Evolutionary conservation across 1,140 invertebrate genomes (phyloP).

Genomic region (Formica exsecta): DNA sequence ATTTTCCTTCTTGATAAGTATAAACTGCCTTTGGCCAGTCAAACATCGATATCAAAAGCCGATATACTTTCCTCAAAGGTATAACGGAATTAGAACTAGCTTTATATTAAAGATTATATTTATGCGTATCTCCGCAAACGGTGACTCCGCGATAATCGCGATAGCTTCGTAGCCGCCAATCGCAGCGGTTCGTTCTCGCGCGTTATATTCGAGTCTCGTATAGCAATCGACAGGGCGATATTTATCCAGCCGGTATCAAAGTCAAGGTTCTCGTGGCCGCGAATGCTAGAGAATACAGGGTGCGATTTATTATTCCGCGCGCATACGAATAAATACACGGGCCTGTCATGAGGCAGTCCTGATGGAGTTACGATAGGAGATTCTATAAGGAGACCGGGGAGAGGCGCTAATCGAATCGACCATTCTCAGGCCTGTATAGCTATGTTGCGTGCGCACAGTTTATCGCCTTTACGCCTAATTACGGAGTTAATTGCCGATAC

Average conservation of each 20-base stretch:
- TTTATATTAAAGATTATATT: slow-evolving; percentile 34
- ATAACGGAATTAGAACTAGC: slow-evolving; percentile 3
- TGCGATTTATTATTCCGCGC: slow-evolving; percentile 65
- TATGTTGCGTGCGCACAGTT: slow-evolving; percentile 16
- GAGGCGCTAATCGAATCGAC: slow-evolving; percentile 63
- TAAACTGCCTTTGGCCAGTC: neutral
- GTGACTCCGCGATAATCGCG: slow-evolving; percentile 32
- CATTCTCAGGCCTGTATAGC: neutral
- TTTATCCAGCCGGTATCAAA: slow-evolving; percentile 66
- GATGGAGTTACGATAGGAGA: slow-evolving; percentile 66
- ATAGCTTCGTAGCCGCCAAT: neutral
- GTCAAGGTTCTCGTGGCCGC: slow-evolving; percentile 29
- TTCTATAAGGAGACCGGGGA: slow-evolving; percentile 43
- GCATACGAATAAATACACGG: slow-evolving; percentile 53
- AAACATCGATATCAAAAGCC: neutral
- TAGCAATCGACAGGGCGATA: slow-evolving; percentile 61
- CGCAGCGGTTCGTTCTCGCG: neutral
- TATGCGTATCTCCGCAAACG: slow-evolving; percentile 33
- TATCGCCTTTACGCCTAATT: slow-evolving; percentile 74
- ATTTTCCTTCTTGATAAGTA: neutral
- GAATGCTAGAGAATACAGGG: slow-evolving; percentile 45
- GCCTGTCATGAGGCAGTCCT: slow-evolving; percentile 41
- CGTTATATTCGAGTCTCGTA: slow-evolving; percentile 35
- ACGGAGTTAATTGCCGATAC: slow-evolving; percentile 67
- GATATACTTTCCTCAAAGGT: neutral